Conservation (phyloP, 2,113 vertebrate genomes). For the Willisornis vidua region DNA sequence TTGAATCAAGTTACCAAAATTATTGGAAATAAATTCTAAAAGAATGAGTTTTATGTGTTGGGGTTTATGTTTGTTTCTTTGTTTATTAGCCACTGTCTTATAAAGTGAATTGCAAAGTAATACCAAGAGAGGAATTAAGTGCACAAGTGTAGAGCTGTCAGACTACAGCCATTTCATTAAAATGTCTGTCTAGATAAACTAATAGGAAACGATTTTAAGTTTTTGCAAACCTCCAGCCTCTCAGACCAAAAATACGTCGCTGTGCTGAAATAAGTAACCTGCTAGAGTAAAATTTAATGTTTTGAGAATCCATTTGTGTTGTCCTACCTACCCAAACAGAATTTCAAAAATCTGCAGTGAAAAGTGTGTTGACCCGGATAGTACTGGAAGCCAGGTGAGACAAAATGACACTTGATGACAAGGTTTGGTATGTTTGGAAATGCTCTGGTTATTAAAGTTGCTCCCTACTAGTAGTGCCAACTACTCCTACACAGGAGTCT, state of each 20-base stretch:
- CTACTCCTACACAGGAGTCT: conserved; percentile 19
- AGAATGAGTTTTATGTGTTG: accelerated
- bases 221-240: not conserved
- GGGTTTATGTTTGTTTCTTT: not conserved
- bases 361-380: not conserved
- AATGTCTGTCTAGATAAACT: not conserved
- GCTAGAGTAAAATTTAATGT: not conserved
- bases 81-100: not conserved
- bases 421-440: conserved; percentile 8
- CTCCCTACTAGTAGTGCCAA: not conserved
- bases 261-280: not conserved
- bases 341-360: not conserved
- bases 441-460: conserved; percentile 17
- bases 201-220: not conserved
- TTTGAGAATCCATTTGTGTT: not conserved
- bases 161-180: not conserved
- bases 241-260: not conserved
- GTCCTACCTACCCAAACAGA: not conserved
- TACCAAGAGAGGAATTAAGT: not conserved
- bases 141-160: not conserved
- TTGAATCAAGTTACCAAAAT: not conserved
- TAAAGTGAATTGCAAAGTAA: not conserved
- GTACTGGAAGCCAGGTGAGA: not conserved
- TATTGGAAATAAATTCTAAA: not conserved
- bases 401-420: conserved; percentile 1